Base-by-base conservation (phyloP, 2,113 vertebrate species). In the Bubo bubo region DNA sequence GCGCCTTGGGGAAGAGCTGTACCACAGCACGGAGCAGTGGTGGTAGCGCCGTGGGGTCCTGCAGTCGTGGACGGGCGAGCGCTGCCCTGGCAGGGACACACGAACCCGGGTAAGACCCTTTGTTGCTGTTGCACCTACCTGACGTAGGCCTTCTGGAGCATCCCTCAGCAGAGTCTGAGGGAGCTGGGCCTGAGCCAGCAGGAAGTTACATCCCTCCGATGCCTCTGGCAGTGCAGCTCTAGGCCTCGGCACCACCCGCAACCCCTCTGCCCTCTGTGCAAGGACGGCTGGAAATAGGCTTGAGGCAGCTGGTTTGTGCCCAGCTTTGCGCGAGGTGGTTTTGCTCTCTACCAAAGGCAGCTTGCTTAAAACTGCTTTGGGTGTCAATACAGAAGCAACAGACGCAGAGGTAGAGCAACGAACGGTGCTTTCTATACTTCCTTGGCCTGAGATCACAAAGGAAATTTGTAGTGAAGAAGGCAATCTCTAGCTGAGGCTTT, bases 41-140 rank as follows among this genome's bases (percentile, higher is more conserved):
- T 12, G 52, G 23, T 1, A 30, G 28, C n/a, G 64, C 34, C 1
- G 0, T 1, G 41, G 73, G 35, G 18, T 50, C 73, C 73, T 14
- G 62, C 24, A 1, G 30, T 3, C 0, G 4, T 2, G 5, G 30
- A 4, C 0, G 32, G 58, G 66, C 7, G 39, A 39, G 67, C 3
- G 50, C 56, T 43, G 4, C 50, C 41, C 14, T 6, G 23, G 19
- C 2, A 30, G 52, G 43, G 45, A 22, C 35, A 8, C 10, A 0
- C 63, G 22, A 2, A 28, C 28, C 27, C 2, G 56, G 68, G 35
- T 8, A 15, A 30, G 20, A 41, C 21, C 37, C 24, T 10, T 3
- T 2, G 43, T 4, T 12, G 53, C 45, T 34, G 18, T 16, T 56
- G n/a, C 3, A 9, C n/a, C 35, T 10, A 0, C 34, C 28, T 12